phyloP scores from a whole-genome alignment of 2,888 invertebrate species.

The Trissoscelio sp. region DNA sequence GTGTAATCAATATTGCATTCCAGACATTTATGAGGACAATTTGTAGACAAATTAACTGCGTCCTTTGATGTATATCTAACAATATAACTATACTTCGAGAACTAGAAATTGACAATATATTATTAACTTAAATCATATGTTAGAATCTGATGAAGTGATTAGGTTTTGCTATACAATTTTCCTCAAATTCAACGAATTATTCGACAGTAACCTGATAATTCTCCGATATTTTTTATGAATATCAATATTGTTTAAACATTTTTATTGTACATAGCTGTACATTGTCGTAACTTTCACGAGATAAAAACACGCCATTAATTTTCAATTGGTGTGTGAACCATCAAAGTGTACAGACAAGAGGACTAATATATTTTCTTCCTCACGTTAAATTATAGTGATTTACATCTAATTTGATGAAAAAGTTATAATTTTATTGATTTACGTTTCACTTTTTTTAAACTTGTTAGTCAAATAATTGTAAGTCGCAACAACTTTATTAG shows the following conservation, averaged over 20 bases:
- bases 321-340: background rate
- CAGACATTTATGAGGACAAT: too few relatives aligned
- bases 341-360: background rate
- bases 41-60: too few relatives aligned
- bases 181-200: background rate
- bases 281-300: conserved; percentile 7
- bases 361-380: background rate
- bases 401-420: background rate
- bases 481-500: background rate
- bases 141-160: conserved; percentile 1
- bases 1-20: too few relatives aligned
- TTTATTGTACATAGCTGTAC: background rate
- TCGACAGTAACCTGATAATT: background rate
- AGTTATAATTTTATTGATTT: conserved; percentile 4
- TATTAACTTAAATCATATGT: background rate
- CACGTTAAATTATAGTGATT: background rate
- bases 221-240: background rate
- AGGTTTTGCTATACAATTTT: background rate
- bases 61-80: background rate
- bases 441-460: background rate
- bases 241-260: background rate
- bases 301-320: conserved; percentile 5
- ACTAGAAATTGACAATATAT: background rate
- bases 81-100: too few relatives aligned
- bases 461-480: background rate